Percentiles rank a stretch among this genome's conserved stretches.
Conservation (phyloP, 2,797 vertebrate species). For the Myoxocephalus aenaeus region DNA sequence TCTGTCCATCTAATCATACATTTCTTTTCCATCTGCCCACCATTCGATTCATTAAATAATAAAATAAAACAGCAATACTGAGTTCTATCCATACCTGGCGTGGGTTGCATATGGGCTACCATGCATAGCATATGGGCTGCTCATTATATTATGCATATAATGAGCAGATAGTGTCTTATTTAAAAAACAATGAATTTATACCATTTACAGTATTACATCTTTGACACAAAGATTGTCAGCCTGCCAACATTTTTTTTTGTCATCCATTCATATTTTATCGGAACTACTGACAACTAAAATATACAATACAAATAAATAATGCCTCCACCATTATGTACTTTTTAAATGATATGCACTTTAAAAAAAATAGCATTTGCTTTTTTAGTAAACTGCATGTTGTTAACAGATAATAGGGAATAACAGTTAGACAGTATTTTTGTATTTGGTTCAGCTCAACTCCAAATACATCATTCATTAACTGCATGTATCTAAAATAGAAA, state of each 20-base stretch:
- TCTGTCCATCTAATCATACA: constrained; percentile 17
- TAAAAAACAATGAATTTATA: not conserved
- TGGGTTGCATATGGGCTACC: not conserved
- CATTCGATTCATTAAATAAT: constrained; percentile 19
- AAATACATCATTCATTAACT: not conserved
- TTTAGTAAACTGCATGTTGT: not conserved
- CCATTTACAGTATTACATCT: constrained; percentile 1
- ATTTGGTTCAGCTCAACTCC: not conserved
- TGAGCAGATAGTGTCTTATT: constrained; percentile 12
- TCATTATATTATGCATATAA: not conserved
- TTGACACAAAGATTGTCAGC: not conserved
- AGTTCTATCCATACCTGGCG: not conserved
- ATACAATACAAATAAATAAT: not conserved
- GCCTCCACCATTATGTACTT: not conserved
- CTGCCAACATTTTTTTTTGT: not conserved
- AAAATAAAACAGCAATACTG: no score
- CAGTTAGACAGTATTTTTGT: not conserved
- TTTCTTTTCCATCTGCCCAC: not conserved
- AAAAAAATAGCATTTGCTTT: not conserved
- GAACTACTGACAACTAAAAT: not conserved
- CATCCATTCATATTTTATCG: not conserved
- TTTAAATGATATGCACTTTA: no score
- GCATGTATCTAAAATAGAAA: not conserved
- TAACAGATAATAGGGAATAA: not conserved
- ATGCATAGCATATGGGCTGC: no score